phyloP scores from a whole-genome alignment of 1,140 invertebrate genomes.

The Temnothorax curvispinosus region DNA sequence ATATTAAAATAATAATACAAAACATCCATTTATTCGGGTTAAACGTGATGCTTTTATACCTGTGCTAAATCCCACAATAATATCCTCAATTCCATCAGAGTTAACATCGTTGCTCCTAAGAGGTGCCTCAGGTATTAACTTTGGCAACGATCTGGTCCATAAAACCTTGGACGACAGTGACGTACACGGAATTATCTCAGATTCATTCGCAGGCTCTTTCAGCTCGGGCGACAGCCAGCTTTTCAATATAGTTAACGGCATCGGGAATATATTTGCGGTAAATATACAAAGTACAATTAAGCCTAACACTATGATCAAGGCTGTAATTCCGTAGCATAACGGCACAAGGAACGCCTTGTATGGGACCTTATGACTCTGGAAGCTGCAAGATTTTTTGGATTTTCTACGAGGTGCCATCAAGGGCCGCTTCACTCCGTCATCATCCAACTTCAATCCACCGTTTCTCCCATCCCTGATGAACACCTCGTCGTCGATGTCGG shows the following conservation, averaged over 20 bases:
- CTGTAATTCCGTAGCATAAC: constrained; percentile 88
- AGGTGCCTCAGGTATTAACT: constrained; percentile 91
- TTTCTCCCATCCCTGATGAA: constrained; percentile 91
- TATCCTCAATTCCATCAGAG: constrained; percentile 90
- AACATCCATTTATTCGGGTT: not conserved
- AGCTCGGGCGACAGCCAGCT: constrained; percentile 85
- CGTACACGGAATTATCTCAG: constrained; percentile 89
- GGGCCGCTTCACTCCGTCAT: constrained; percentile 90
- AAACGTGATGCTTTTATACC: constrained; percentile 84
- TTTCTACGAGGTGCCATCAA: constrained; percentile 91
- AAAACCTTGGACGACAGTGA: constrained; percentile 89
- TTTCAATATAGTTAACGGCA: constrained; percentile 87
- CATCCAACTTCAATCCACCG: constrained; percentile 88
- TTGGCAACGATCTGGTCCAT: constrained; percentile 91
- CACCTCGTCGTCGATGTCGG: constrained; percentile 92
- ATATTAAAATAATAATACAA: constrained; percentile 16
- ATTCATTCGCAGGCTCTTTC: constrained; percentile 65
- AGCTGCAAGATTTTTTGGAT: constrained; percentile 83
- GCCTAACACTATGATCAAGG: constrained; percentile 87
- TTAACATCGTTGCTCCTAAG: constrained; percentile 91
- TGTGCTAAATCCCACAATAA: constrained; percentile 93
- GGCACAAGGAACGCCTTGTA: constrained; percentile 87
- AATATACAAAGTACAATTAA: constrained; percentile 88
- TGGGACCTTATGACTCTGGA: constrained; percentile 85
- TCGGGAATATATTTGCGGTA: constrained; percentile 89